phyloP scores from a whole-genome alignment of 1,140 invertebrate species.

The Melipona quadrifasciata region DNA sequence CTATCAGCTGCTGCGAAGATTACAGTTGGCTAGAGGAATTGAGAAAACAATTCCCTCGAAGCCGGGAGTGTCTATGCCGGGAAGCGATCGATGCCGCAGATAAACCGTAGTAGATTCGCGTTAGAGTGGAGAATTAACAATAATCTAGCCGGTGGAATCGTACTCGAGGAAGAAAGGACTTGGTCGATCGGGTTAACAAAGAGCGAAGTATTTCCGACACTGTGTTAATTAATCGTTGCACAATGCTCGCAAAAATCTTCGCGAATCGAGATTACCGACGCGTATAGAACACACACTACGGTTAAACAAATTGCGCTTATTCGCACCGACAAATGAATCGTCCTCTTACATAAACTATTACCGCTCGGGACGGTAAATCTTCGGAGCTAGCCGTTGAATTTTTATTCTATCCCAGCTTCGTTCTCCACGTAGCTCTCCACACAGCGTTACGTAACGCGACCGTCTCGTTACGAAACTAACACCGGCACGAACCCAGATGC shows the following conservation, averaged over 20 bases:
- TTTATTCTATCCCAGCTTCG: background rate
- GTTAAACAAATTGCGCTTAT: background rate
- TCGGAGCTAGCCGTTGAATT: background rate
- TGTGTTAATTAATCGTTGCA: background rate
- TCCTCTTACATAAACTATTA: background rate
- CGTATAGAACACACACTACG: background rate
- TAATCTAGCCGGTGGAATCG: background rate
- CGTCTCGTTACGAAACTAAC: constrained; percentile 4
- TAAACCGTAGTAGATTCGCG: background rate
- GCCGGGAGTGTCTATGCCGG: background rate
- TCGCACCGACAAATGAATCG: background rate
- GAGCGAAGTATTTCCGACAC: background rate
- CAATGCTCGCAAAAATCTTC: background rate
- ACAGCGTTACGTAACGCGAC: background rate
- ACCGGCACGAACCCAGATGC: background rate
- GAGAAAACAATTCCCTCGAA: background rate
- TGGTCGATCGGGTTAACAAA: background rate
- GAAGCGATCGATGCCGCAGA: background rate
- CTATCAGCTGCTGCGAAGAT: constrained; percentile 2
- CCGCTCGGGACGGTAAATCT: background rate
- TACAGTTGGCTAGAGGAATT: background rate
- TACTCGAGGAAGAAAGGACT: background rate
- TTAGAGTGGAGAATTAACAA: background rate
- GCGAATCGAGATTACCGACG: background rate
- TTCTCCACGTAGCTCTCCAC: background rate